Base-by-base conservation (phyloP, 1,140 invertebrate species). In the Maniola jurtina region DNA sequence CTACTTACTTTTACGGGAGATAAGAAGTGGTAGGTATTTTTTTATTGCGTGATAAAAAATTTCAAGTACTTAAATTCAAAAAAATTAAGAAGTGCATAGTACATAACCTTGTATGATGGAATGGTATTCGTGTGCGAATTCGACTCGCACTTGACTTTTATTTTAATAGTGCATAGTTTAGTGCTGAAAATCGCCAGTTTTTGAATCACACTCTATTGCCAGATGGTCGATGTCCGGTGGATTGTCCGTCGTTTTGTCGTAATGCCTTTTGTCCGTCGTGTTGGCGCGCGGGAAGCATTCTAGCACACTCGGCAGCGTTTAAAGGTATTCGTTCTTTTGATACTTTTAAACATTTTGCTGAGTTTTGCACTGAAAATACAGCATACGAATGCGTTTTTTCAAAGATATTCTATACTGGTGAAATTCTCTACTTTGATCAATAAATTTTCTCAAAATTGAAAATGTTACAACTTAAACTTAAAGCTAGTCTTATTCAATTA, bases 191-290 rank as follows among this genome's bases (percentile, higher is more conserved):
- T 16, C 42, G n/a, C 48, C 42, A 35, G 35, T 61, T 61, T 48
- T 35, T 16, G 45, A 25, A n/a, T 10, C 47, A 45, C 2, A 25
- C 7, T 34, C 35, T 25, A 61, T 59, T 42, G 16, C 5, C 45
- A 6, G 47, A 16, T 16, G 15, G 42, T 47, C 45, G 47, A 47
- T 61, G 59, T 34, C 33, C 59, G 47, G 42, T 42, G 45, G 59
- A 57, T 40, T 57, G 55, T 57, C 35, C 15, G 54, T 7, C 58
- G 59, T 61, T 61, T 61, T 61, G 45, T 61, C 34, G 59, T 61
- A 61, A 61, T 61, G 59, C 58, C 38, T 60, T 60, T 60, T 60
- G 58, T 60, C 33, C 15, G 52, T 6, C 52, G 40, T 60, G 47
- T 47, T 60, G 58, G 33, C 55, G 55, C 55, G 55, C 9, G 55